phyloP scores from a whole-genome alignment of 2,888 invertebrate species.

The Thymelicus lineola region DNA sequence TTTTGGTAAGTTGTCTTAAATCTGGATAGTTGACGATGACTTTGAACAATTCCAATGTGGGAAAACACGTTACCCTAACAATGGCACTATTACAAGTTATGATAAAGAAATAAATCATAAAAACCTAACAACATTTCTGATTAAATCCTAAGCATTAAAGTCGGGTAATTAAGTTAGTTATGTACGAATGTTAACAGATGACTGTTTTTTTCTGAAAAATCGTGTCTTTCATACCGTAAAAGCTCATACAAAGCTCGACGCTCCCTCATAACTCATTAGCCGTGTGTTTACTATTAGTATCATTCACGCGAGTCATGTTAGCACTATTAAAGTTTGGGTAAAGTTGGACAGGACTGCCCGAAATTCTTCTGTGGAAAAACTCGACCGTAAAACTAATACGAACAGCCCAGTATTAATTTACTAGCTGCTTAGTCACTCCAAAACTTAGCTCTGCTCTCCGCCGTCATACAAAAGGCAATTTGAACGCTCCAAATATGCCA shows the following conservation, averaged over 20 bases:
- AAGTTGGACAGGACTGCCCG: constrained; percentile 28
- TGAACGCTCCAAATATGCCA: constrained; percentile 7
- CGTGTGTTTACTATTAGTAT: constrained; percentile 1
- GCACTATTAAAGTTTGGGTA: constrained; percentile 66
- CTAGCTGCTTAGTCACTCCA: constrained; percentile 45
- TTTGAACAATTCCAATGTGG: too few species aligned
- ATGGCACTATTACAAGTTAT: too few species aligned
- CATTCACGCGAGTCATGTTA: constrained; percentile 63
- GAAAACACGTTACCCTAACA: too few species aligned
- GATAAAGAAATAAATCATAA: too few species aligned
- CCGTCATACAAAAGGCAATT: constrained; percentile 23
- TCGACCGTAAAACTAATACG: constrained; percentile 43
- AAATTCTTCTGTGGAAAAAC: constrained; percentile 44
- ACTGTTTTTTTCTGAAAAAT: too few species aligned
- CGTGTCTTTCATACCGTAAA: background rate
- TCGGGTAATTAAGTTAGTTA: too few species aligned
- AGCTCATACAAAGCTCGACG: background rate
- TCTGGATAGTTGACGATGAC: too few species aligned
- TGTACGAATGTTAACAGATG: too few species aligned
- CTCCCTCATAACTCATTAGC: background rate
- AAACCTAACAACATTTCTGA: too few species aligned
- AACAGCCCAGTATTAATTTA: constrained; percentile 48
- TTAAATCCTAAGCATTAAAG: too few species aligned
- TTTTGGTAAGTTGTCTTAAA: too few species aligned
- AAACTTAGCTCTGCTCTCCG: constrained; percentile 11